Evolutionary conservation across 2,888 invertebrate genomes (phyloP).

Genomic region (Druceiella hillmani): DNA sequence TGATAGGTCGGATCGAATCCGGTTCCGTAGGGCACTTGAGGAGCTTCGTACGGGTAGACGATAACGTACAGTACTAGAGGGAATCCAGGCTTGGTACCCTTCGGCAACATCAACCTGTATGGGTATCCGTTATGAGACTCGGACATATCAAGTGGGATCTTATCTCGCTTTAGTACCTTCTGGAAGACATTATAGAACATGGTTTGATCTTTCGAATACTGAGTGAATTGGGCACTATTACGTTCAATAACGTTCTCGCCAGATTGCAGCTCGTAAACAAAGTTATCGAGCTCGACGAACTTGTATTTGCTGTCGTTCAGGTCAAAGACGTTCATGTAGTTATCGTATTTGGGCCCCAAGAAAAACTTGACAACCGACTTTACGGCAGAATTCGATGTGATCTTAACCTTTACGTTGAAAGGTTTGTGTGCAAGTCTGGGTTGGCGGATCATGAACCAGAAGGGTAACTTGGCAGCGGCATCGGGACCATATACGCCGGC

Average conservation of each 20-base stretch:
- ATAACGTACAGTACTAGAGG: conserved; percentile 60
- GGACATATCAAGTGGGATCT: conserved; percentile 49
- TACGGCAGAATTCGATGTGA: conserved; percentile 53
- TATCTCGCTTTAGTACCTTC: conserved; percentile 49
- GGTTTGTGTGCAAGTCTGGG: conserved; percentile 65
- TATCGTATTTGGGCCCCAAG: conserved; percentile 66
- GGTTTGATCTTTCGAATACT: too few relatives aligned
- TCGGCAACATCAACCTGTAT: conserved; percentile 64
- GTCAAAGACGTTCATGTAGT: too few relatives aligned
- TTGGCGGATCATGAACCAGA: conserved; percentile 55
- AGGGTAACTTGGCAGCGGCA: conserved; percentile 35
- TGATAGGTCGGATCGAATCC: conserved; percentile 39
- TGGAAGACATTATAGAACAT: too few relatives aligned
- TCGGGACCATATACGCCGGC: conserved; percentile 34
- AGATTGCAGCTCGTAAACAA: too few relatives aligned
- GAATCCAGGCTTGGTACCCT: conserved; percentile 62
- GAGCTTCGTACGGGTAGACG: conserved; percentile 48
- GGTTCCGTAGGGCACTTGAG: conserved; percentile 32
- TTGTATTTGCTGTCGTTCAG: too few relatives aligned
- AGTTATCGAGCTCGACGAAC: too few relatives aligned
- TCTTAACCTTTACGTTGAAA: conserved; percentile 55
- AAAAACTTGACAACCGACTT: conserved; percentile 59
- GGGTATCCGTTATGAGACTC: conserved; percentile 58
- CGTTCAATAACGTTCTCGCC: too few relatives aligned
- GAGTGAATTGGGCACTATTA: too few relatives aligned